Evolutionary conservation across 1,140 invertebrate genomes (phyloP).

Genomic region (Drosophila ogumai): DNA sequence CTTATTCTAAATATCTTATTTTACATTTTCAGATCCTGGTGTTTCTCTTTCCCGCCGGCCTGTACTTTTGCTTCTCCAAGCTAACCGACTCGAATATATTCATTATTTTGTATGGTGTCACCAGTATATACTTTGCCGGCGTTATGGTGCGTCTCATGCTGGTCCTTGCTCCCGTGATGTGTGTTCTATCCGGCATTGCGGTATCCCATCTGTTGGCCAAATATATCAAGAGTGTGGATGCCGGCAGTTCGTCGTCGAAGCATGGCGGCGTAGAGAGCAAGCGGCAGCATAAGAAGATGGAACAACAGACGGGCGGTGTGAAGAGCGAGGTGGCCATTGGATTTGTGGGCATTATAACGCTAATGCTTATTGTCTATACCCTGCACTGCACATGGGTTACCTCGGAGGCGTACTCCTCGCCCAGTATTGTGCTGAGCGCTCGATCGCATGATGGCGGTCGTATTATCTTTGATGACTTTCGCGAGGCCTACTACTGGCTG

Average conservation of each 20-base stretch:
- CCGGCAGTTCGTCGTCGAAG: constrained; percentile 75
- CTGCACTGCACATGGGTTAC: constrained; percentile 99
- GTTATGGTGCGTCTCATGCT: constrained; percentile 99
- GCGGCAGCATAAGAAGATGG: constrained; percentile 88
- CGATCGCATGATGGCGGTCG: constrained; percentile 96
- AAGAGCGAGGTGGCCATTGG: constrained; percentile 94
- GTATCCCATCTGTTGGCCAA: constrained; percentile 95
- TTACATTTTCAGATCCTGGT: constrained; percentile 90
- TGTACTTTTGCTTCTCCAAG: constrained; percentile 98
- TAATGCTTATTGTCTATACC: constrained; percentile 96
- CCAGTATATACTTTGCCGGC: constrained; percentile 99
- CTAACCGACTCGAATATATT: constrained; percentile 98
- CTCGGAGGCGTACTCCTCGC: constrained; percentile 98
- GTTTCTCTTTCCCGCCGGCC: constrained; percentile 97
- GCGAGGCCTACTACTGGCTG: constrained; percentile 99
- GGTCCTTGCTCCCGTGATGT: constrained; percentile 98
- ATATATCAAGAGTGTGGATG: constrained; percentile 95
- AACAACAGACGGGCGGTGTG: constrained; percentile 93
- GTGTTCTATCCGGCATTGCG: constrained; percentile 97
- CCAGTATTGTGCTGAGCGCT: constrained; percentile 98
- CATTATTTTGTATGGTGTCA: constrained; percentile 98
- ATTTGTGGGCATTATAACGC: constrained; percentile 93
- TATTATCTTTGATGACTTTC: constrained; percentile 98
- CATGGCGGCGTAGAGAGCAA: constrained; percentile 76
- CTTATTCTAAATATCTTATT: background rate